Evolutionary conservation across 2,888 invertebrate genomes (phyloP).

Genomic region (Pristionchus maxplancki): DNA sequence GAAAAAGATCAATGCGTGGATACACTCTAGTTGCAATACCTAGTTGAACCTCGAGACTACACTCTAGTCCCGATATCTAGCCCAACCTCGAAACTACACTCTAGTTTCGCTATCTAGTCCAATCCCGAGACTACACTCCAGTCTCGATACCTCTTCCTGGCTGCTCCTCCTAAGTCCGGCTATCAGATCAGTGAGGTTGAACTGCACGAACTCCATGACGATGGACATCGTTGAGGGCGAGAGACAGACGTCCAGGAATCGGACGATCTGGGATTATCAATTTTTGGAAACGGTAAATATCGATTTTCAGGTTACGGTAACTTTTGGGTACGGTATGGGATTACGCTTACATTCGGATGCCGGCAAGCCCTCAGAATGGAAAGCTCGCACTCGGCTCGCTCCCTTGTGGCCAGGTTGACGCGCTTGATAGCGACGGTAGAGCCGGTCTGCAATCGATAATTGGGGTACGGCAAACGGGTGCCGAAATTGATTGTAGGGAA

Average conservation of each 20-base stretch:
- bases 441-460: too few species aligned
- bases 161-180: too few species aligned
- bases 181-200: constrained; percentile 67
- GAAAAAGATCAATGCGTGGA: neutral
- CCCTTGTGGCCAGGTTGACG: constrained; percentile 61
- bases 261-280: constrained; percentile 62
- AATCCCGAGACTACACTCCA: too few species aligned
- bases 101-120: too few species aligned
- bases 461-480: too few species aligned
- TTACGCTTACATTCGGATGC: constrained; percentile 58
- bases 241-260: constrained; percentile 62
- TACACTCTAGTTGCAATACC: neutral
- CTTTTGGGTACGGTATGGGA: too few species aligned
- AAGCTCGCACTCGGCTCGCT: constrained; percentile 64
- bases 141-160: too few species aligned
- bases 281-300: too few species aligned
- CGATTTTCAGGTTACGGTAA: too few species aligned
- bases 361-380: constrained; percentile 63
- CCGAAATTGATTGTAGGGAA: too few species aligned
- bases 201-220: constrained; percentile 67
- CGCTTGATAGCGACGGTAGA: constrained; percentile 70
- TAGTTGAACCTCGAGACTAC: neutral
- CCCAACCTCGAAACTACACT: neutral
- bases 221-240: constrained; percentile 64
- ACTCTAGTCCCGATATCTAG: constrained; percentile 28